phyloP scores from a whole-genome alignment of 2,113 vertebrate genomes.

The Phalacrocorax carbo region DNA sequence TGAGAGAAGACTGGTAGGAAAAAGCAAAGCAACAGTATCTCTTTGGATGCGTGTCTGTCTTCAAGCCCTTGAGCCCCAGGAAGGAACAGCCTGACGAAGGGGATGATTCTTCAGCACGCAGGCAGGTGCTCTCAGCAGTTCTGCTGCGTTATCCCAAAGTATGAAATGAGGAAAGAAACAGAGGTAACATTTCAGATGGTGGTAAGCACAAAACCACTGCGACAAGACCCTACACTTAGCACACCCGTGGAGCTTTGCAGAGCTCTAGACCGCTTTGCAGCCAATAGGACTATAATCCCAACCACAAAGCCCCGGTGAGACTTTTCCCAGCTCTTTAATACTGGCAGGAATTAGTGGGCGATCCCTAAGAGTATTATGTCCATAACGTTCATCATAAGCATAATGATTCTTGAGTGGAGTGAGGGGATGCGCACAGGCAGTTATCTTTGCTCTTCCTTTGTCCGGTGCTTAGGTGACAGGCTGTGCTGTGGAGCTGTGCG shows the following conservation, averaged over 20 bases:
- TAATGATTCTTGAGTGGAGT: not conserved
- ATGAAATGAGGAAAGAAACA: not conserved
- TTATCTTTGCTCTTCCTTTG: not conserved
- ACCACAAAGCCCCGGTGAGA: not conserved
- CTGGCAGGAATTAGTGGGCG: not conserved
- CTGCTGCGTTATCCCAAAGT: not conserved
- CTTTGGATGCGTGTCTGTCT: constrained; percentile 19
- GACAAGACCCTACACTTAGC: not conserved
- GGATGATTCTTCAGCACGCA: not conserved
- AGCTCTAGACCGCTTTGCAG: not conserved
- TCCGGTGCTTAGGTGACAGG: not conserved
- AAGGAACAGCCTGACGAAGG: not conserved
- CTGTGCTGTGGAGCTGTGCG: not conserved
- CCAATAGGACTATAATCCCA: not conserved
- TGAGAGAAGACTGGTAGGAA: not conserved
- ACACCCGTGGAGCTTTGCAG: not conserved
- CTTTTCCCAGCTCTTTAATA: not conserved
- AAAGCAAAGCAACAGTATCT: constrained; percentile 29
- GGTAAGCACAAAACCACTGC: not conserved
- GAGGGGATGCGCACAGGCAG: not conserved
- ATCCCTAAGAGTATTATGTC: not conserved
- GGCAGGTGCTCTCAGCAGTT: not conserved
- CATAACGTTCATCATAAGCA: accelerated
- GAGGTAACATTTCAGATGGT: not conserved
- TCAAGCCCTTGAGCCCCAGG: not conserved